Evolutionary conservation across 2,113 vertebrate species (phyloP), one percentile per base, ranked within the genome.

Genomic region (Menidia beryllina): DNA sequence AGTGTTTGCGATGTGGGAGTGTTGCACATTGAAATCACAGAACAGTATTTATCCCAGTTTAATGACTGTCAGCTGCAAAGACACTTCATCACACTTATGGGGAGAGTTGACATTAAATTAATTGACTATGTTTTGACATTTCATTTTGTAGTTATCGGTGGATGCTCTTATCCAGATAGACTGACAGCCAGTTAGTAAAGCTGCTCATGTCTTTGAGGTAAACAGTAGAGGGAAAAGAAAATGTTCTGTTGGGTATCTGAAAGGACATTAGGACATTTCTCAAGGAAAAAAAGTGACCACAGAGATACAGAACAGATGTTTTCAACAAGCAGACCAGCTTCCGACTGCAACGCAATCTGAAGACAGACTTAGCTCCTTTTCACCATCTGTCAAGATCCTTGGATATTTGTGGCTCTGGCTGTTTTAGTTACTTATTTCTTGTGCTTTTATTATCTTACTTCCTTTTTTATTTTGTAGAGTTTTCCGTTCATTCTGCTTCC

Each of bases 81-180:
- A 67, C 55, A 52, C 68, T 83, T 53, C 36, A 69, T 85, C 74
- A 69, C 49, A 72, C 59, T 53, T 27, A 72, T 39, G 64, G 82
- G 67, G 58, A 68, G 61, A 68, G 74, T 57, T 85, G 58, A 74
- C 59, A 70, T 63, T 52, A 52, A 66, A 38, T 69, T 83, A 62
- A 70, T 69, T 43, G 20, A 69, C 50, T 71, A 70, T 70, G 43
- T 60, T 69, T 75, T 82, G 72, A 77, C 41, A 72, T 79, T 76
- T 59, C 43, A 11, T 57, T 36, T 65, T 63, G 74, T 36, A 57
- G 57, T 72, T 34, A 77, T 63, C 56, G 59, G 36, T 45, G 27
- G 36, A 55, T 47, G 54, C 43, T 76, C 26, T 59, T 70, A 54
- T 69, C 43, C 51, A 21, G 25, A 45, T 24, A 72, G 62, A 62